A percentile compares a stretch with the other conserved stretches of the same genome.
Conservation (phyloP, 2,888 invertebrate species). For the Temnothorax rugatulus region DNA sequence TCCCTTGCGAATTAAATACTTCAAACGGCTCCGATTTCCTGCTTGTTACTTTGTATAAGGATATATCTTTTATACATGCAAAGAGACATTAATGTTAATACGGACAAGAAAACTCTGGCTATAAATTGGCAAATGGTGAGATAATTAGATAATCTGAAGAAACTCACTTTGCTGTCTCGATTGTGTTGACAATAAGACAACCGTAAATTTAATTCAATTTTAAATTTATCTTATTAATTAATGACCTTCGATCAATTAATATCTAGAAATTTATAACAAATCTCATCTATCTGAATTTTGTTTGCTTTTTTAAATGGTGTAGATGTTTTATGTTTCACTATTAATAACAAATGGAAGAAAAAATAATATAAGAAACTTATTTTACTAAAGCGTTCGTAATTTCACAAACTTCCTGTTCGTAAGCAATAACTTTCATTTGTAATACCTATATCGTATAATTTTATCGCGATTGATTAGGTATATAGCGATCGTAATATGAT, state of each 20-base stretch:
- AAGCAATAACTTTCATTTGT: conserved; percentile 4
- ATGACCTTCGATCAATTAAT: not conserved
- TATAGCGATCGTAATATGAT: conserved; percentile 29
- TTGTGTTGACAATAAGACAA: not conserved
- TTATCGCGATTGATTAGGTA: conserved; percentile 6
- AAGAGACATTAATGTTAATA: conserved; percentile 3
- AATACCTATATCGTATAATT: conserved; percentile 22
- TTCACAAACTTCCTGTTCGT: not conserved
- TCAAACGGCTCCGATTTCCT: conserved; percentile 2
- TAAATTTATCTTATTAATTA: conserved; percentile 5
- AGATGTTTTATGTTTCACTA: not conserved
- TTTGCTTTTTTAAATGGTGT: not conserved
- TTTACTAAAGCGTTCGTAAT: not conserved
- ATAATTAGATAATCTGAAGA: not conserved
- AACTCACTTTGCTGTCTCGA: not conserved
- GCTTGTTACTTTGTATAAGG: not conserved
- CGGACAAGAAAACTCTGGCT: not conserved
- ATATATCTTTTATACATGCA: not conserved
- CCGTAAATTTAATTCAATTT: not conserved
- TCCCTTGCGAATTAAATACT: not conserved
- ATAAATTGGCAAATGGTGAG: not conserved
- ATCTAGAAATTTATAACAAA: not conserved
- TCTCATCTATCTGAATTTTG: not conserved
- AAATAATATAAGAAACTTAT: not conserved
- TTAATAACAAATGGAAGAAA: not conserved